These are phyloP conservation scores for Monochamus alternatus DNA, from an alignment of 2,888 invertebrate genomes.

Conservation along the genomic window DNA sequence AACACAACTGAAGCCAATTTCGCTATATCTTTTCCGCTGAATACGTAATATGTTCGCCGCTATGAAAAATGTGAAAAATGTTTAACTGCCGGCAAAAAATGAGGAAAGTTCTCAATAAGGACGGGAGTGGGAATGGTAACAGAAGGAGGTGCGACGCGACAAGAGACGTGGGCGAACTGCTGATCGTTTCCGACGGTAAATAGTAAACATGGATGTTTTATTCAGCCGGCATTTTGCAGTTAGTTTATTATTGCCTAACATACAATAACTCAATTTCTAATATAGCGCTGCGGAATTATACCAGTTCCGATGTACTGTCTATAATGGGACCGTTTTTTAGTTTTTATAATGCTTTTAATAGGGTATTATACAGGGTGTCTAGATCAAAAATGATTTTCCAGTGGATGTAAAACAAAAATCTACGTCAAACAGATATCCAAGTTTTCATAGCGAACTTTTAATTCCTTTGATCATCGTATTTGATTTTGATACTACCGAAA, in stretches of 20 bases:
- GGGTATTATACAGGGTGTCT: too few species aligned
- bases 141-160: slow-evolving; percentile 52
- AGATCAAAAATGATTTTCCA: too few species aligned
- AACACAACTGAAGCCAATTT: slow-evolving; percentile 35
- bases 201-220: slow-evolving; percentile 56
- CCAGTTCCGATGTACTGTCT: too few species aligned
- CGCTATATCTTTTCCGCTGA: slow-evolving; percentile 36
- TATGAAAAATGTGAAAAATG: slow-evolving; percentile 61
- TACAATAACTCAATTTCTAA: neutral
- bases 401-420: too few species aligned
- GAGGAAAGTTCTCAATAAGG: slow-evolving; percentile 59
- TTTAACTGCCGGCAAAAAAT: slow-evolving; percentile 59
- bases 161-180: slow-evolving; percentile 56
- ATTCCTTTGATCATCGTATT: too few species aligned
- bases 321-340: too few species aligned
- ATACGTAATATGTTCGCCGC: slow-evolving; percentile 33
- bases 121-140: slow-evolving; percentile 46
- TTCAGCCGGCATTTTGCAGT: slow-evolving; percentile 6
- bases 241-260: slow-evolving; percentile 5
- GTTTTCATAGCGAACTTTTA: too few species aligned
- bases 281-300: neutral
- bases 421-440: too few species aligned
- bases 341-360: too few species aligned
- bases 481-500: too few species aligned
- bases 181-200: slow-evolving; percentile 55